Evolutionary conservation across 2,113 vertebrate genomes (phyloP).

Genomic region (Elephantulus edwardii): DNA sequence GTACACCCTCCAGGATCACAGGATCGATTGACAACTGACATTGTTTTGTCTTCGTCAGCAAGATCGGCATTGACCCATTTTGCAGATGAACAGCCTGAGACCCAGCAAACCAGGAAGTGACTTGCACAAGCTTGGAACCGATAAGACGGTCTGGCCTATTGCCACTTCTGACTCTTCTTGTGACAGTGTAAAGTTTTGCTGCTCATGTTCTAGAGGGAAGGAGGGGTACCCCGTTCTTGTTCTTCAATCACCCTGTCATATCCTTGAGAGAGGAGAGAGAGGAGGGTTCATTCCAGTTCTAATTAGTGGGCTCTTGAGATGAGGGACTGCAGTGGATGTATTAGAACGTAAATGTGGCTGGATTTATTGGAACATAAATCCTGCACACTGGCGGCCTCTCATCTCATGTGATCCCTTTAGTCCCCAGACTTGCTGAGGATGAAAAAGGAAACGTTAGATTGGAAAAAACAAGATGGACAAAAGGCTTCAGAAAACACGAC

Average conservation of each 20-base stretch:
- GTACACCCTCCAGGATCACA: accelerated
- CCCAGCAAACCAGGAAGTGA: not conserved
- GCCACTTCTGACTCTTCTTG: not conserved
- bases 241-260: too few relatives aligned
- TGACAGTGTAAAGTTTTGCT: too few relatives aligned
- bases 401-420: too few relatives aligned
- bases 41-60: too few relatives aligned
- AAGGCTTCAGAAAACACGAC: not conserved
- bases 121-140: not conserved
- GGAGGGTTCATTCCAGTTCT: not conserved
- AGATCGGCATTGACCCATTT: not conserved
- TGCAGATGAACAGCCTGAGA: not conserved
- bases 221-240: not conserved
- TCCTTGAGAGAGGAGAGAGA: not conserved
- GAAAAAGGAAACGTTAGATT: too few relatives aligned
- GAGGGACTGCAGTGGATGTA: not conserved
- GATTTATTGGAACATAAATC: too few relatives aligned
- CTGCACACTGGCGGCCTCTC: too few relatives aligned
- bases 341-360: not conserved
- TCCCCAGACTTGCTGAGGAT: too few relatives aligned
- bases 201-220: not conserved
- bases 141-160: accelerated
- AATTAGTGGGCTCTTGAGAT: not conserved
- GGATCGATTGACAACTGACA: accelerated
- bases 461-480: not conserved